Evolutionary conservation across 2,888 invertebrate species (phyloP).

Genomic region (Synergus gifuensis): DNA sequence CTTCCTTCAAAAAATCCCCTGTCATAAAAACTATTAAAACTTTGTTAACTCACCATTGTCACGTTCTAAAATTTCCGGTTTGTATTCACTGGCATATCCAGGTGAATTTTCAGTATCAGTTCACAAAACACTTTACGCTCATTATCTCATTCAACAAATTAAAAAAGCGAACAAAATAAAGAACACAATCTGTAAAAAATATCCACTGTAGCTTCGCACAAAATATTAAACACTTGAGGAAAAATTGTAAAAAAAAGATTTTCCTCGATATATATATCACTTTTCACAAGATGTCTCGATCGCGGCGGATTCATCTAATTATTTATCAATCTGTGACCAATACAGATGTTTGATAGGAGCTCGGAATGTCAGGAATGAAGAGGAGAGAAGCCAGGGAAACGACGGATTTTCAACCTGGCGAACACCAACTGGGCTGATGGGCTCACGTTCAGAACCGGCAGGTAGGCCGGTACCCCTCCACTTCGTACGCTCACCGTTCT

Average conservation of each 20-base stretch:
- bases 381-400: constrained; percentile 62
- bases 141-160: constrained; percentile 14
- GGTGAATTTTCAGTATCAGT: neutral
- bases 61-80: constrained; percentile 30
- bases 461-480: constrained; percentile 65
- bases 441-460: constrained; percentile 65
- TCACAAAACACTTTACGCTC: constrained; percentile 6
- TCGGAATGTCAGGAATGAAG: constrained; percentile 46
- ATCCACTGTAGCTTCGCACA: constrained; percentile 20
- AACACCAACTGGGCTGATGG: constrained; percentile 70
- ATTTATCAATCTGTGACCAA: neutral
- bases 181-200: neutral
- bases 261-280: neutral
- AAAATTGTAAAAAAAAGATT: neutral
- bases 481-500: constrained; percentile 40
- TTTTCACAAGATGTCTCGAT: constrained; percentile 16
- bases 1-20: neutral
- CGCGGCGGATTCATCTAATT: constrained; percentile 13
- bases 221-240: constrained; percentile 2
- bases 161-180: neutral
- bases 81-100: constrained; percentile 22
- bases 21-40: neutral
- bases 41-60: constrained; percentile 21
- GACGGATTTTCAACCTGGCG: constrained; percentile 75
- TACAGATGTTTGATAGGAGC: constrained; percentile 28